Conservation (phyloP, 2,797 vertebrate genomes). For the Helicolenus hilgendorfi region DNA sequence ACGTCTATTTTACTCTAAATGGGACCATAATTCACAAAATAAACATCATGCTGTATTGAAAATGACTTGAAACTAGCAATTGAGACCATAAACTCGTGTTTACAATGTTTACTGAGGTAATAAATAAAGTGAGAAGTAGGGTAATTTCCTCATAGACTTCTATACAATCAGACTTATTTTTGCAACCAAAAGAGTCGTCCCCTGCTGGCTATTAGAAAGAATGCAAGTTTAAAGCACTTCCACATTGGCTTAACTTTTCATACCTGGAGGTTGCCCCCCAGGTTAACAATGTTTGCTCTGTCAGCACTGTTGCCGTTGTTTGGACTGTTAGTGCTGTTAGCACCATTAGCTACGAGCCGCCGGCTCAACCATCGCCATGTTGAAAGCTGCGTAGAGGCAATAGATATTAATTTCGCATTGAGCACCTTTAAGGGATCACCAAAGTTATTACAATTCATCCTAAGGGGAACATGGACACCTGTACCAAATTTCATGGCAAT, state of each 20-base stretch:
- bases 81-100: neutral
- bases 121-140: neutral
- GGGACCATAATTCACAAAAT: neutral
- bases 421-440: neutral
- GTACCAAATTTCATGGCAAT: neutral
- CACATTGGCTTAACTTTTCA: neutral
- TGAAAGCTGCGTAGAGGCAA: rapidly evolving
- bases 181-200: neutral
- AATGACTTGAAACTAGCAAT: neutral
- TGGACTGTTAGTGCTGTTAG: neutral
- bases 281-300: neutral
- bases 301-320: neutral
- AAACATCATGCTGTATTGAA: neutral
- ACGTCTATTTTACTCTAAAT: neutral
- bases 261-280: neutral
- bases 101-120: neutral
- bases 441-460: neutral
- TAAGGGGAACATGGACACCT: neutral
- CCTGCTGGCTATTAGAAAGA: rapidly evolving
- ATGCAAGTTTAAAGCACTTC: neutral
- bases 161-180: neutral
- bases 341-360: neutral
- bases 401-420: too few species aligned
- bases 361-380: neutral
- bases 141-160: neutral